A percentile compares a stretch with the other conserved stretches of the same genome.
Evolutionary conservation across 2,113 vertebrate species (phyloP).

Genomic region (Leptodactylus fuscus): DNA sequence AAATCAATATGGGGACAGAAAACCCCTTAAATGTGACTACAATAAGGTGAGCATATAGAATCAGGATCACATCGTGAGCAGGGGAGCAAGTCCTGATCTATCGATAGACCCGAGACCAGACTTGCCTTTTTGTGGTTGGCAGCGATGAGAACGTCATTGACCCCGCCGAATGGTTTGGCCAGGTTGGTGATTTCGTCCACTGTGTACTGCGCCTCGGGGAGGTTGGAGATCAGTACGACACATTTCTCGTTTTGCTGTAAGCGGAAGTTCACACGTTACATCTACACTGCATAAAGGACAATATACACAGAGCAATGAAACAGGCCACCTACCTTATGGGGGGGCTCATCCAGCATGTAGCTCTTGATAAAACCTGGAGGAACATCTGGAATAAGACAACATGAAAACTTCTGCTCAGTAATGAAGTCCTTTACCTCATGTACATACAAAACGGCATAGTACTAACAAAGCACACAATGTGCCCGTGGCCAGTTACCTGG

Average conservation of each 20-base stretch:
- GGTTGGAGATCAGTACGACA: conserved; percentile 75
- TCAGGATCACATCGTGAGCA: no score
- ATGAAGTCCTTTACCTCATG: no score
- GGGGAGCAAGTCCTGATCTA: no score
- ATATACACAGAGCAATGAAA: neutral
- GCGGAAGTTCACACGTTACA: neutral
- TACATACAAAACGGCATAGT: no score
- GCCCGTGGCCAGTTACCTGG: neutral
- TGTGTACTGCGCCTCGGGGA: conserved; percentile 76
- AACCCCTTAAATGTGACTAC: no score
- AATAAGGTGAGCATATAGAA: no score
- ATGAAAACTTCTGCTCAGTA: neutral
- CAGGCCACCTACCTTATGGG: neutral
- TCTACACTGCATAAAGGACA: neutral
- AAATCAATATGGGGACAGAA: no score
- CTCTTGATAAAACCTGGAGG: conserved; percentile 34
- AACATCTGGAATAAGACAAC: conserved; percentile 6
- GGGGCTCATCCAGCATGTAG: conserved; percentile 22
- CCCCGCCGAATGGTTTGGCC: conserved; percentile 76
- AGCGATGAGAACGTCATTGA: conserved; percentile 73
- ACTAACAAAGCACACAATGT: no score
- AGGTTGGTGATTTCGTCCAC: conserved; percentile 78
- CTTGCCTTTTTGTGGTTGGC: conserved; percentile 79
- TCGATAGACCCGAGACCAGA: no score
- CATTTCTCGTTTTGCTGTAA: conserved; percentile 73